These are phyloP conservation scores for Eupristina koningsbergeri DNA, from an alignment of 1,140 invertebrate species.

Conservation along the genomic window DNA sequence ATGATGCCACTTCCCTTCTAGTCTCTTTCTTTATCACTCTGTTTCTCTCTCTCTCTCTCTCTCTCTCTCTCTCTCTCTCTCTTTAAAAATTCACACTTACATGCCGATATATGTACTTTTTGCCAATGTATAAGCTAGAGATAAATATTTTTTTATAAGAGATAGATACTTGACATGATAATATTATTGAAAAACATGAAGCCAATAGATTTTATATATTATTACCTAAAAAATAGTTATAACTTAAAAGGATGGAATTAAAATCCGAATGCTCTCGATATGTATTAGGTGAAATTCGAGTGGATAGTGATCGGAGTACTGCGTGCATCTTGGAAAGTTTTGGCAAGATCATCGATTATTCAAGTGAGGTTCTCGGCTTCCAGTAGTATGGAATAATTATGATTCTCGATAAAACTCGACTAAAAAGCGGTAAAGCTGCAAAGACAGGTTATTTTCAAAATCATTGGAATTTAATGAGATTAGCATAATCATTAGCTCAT, in stretches of 20 bases:
- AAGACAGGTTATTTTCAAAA: too few species aligned
- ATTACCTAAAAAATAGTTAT: too few species aligned
- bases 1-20: slow-evolving; percentile 34
- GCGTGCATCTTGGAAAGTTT: neutral
- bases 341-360: neutral
- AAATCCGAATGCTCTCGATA: neutral
- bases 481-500: too few species aligned
- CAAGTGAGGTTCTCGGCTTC: neutral
- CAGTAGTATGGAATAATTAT: neutral
- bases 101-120: neutral
- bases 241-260: neutral
- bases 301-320: neutral
- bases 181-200: neutral
- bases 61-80: too few species aligned
- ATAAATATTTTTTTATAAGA: neutral
- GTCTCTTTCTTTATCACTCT: neutral
- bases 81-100: slow-evolving; percentile 21
- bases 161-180: too few species aligned
- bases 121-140: neutral
- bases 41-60: too few species aligned
- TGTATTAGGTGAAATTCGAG: slow-evolving; percentile 5
- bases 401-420: too few species aligned
- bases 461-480: too few species aligned
- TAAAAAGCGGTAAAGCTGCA: too few species aligned
- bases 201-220: too few species aligned